These are phyloP conservation scores for Cyrtodaria siliqua DNA, from an alignment of 2,888 invertebrate species.

Conservation along the genomic window DNA sequence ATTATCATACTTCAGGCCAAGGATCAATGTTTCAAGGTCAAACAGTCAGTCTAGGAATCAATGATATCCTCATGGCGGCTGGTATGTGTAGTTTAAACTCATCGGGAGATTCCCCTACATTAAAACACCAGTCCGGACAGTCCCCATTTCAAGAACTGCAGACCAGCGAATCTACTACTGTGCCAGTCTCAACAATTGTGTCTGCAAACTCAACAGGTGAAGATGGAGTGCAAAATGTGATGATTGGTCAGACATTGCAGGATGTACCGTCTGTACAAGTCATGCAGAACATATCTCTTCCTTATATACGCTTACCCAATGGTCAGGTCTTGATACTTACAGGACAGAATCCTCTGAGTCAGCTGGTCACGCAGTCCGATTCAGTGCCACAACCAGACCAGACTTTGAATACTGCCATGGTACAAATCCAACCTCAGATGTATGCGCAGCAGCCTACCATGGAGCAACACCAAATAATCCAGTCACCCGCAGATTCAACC, in stretches of 20 bases:
- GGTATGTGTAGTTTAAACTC: constrained; percentile 44
- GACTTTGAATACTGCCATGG: neutral
- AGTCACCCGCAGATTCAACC: constrained; percentile 44
- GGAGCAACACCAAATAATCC: constrained; percentile 28
- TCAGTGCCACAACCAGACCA: constrained; percentile 1
- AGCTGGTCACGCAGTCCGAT: constrained; percentile 23
- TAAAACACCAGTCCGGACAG: constrained; percentile 11
- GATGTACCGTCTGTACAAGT: constrained; percentile 64
- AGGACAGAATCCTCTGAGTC: constrained; percentile 39
- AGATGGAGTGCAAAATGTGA: constrained; percentile 16
- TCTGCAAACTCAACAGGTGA: neutral
- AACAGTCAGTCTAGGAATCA: constrained; percentile 53
- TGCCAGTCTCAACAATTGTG: neutral
- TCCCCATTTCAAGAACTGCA: constrained; percentile 1
- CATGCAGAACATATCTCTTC: constrained; percentile 67
- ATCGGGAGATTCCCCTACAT: constrained; percentile 33
- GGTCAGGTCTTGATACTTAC: constrained; percentile 63
- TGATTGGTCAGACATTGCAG: constrained; percentile 31
- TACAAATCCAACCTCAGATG: constrained; percentile 3
- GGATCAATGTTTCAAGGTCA: constrained; percentile 22
- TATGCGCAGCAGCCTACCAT: constrained; percentile 20
- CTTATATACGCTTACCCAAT: constrained; percentile 63
- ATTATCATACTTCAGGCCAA: neutral
- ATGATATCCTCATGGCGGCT: constrained; percentile 60
- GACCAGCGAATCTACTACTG: neutral